These are phyloP conservation scores for Parotocinclus haroldoi DNA, from an alignment of 2,797 vertebrate species.

Conservation along the genomic window DNA sequence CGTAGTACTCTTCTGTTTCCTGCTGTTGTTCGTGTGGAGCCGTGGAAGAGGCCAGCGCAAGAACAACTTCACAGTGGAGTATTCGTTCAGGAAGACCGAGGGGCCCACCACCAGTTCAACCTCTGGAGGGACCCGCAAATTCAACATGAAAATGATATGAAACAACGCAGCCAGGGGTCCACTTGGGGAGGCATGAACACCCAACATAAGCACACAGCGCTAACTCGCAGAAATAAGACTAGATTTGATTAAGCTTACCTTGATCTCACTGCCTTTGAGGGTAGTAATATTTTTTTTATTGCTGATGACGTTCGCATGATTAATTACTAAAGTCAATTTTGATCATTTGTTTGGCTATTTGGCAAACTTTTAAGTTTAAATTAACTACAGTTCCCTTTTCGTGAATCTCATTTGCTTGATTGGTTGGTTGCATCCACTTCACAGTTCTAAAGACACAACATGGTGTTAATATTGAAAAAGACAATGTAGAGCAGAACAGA, in stretches of 20 bases:
- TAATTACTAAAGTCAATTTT: conserved; percentile 22
- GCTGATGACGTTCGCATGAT: conserved; percentile 49
- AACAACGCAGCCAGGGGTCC: conserved; percentile 81
- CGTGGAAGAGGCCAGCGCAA: conserved; percentile 93
- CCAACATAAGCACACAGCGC: conserved; percentile 69
- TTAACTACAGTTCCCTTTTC: conserved; percentile 23
- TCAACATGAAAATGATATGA: conserved; percentile 99
- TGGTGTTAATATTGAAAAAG: too few relatives aligned
- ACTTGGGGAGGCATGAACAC: conserved; percentile 75
- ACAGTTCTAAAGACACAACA: too few relatives aligned
- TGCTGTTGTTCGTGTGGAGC: conserved; percentile 97
- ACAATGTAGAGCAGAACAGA: too few relatives aligned
- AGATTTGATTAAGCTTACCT: conserved; percentile 38
- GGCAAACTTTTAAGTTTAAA: neutral
- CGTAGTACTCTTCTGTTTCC: conserved; percentile 97
- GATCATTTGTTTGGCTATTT: neutral
- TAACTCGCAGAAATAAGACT: conserved; percentile 59
- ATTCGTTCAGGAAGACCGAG: conserved; percentile 94
- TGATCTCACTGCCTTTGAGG: conserved; percentile 50
- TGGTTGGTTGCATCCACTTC: too few relatives aligned
- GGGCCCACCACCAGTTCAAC: conserved; percentile 73
- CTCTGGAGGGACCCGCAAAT: conserved; percentile 89
- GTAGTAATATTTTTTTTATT: conserved; percentile 35
- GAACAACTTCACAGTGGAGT: conserved; percentile 96
- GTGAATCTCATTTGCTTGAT: neutral